Percentiles rank a stretch among this genome's conserved stretches.
Conservation (phyloP, 2,113 vertebrate species). For the Fregetta grallaria region DNA sequence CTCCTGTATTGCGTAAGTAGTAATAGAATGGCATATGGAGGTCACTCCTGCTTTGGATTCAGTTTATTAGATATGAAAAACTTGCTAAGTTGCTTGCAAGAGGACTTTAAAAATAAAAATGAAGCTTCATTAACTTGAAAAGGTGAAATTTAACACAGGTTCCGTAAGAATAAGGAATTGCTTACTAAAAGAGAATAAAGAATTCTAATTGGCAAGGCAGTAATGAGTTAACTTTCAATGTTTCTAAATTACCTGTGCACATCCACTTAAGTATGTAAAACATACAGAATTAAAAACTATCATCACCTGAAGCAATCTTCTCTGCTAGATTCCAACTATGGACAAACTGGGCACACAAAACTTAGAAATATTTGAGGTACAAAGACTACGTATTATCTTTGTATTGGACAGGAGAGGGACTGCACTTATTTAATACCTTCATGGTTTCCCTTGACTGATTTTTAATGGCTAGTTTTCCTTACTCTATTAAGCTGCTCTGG, state of each 20-base stretch:
- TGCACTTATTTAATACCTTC: neutral
- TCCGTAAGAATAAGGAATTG: neutral
- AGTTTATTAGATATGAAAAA: neutral
- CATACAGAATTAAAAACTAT: neutral
- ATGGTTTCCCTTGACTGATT: neutral
- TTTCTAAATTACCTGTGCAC: neutral
- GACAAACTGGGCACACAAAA: neutral
- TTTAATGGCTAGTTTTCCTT: neutral
- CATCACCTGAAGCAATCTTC: neutral
- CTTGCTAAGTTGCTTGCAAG: neutral
- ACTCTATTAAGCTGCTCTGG: neutral
- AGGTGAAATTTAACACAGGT: neutral
- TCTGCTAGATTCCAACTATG: neutral
- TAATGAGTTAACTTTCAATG: neutral
- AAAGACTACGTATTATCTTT: neutral
- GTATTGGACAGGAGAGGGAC: neutral
- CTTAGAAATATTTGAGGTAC: neutral
- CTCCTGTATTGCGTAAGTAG: neutral
- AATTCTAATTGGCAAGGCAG: neutral
- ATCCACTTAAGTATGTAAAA: neutral
- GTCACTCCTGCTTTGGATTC: neutral
- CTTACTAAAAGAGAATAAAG: neutral
- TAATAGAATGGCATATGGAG: neutral
- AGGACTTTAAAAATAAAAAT: neutral
- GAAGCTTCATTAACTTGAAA: neutral